Base-by-base conservation (phyloP, 2,888 invertebrate genomes). In the Cryptocheilus praepositus region DNA sequence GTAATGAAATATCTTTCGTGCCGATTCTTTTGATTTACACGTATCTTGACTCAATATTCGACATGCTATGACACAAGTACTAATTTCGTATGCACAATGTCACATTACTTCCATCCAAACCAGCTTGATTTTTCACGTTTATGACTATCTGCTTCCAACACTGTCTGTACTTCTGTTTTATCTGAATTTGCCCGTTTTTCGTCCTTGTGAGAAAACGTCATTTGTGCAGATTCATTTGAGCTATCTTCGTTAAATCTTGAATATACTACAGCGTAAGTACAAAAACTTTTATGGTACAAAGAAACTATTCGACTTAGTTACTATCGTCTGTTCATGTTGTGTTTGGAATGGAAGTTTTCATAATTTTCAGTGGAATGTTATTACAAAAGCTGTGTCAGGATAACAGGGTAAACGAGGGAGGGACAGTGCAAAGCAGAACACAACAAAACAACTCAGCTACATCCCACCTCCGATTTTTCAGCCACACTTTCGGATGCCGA, bases 381-480 rank as follows among this genome's bases (percentile, higher is more conserved):
- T 7, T 36, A 11, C 7, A 1, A 11, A 1, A 36, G 11, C 25
- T 36, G 36, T 36, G 36, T 7, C 1, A 1, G 8, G 1, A 11
- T 1, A 36, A 36, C 11, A 21, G 36, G 4, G 46, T 21, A 36
- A 21, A 43, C 21, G 55, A 49, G 51, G 54, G 18, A 21, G 66
- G 68, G 64, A 63, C 49, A 66, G 74, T 75, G 70, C 67, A 73
- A 67, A 60, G 51, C n/a, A n/a, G n/a, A n/a, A n/a, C n/a, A n/a
- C n/a, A n/a, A 25, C 49, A 28, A 25, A 57, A 63, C 28, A 21
- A 67, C 58, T 51, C 56, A 44, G 64, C 62, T 76, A 72, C 72
- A 74, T 71, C 74, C 73, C 79, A 85, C 86, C 81, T 84, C 81
- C 67, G 36, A 7, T 36, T 68, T 63, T 56, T 80, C 78, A 51